Conservation (phyloP, 92 coral and sea anemone genomes). For the Porites rus region DNA sequence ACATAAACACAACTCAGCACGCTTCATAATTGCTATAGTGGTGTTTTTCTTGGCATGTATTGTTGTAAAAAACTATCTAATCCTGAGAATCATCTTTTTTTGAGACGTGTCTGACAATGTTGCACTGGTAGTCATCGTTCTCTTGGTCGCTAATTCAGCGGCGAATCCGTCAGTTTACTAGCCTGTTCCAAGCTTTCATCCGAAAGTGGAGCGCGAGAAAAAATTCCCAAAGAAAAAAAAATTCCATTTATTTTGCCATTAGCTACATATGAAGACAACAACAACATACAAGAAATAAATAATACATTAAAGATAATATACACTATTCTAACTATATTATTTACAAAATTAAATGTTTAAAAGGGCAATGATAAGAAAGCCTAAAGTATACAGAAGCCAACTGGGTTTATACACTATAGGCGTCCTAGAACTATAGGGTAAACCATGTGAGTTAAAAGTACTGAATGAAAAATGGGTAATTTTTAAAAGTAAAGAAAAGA, state of each 20-base stretch:
- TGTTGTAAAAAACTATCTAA: not conserved
- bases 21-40: constrained; percentile 1
- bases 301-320: too few relatives aligned
- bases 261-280: too few relatives aligned
- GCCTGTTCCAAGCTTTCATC: not conserved
- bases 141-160: not conserved
- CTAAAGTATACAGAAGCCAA: too few relatives aligned
- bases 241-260: not conserved
- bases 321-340: too few relatives aligned
- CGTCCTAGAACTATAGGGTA: too few relatives aligned
- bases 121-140: not conserved
- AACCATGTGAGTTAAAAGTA: too few relatives aligned
- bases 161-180: constrained; percentile 4
- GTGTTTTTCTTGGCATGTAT: constrained; percentile 1
- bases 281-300: too few relatives aligned
- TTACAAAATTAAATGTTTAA: too few relatives aligned
- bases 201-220: not conserved
- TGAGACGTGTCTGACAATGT: not conserved
- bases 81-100: not conserved
- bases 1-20: not conserved
- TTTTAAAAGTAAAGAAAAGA: too few relatives aligned
- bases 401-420: too few relatives aligned
- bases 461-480: too few relatives aligned
- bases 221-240: not conserved
- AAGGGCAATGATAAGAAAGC: too few relatives aligned